These are phyloP conservation scores for Drosophila ananassae DNA, from an alignment of 1,140 invertebrate genomes.

Conservation along the genomic window DNA sequence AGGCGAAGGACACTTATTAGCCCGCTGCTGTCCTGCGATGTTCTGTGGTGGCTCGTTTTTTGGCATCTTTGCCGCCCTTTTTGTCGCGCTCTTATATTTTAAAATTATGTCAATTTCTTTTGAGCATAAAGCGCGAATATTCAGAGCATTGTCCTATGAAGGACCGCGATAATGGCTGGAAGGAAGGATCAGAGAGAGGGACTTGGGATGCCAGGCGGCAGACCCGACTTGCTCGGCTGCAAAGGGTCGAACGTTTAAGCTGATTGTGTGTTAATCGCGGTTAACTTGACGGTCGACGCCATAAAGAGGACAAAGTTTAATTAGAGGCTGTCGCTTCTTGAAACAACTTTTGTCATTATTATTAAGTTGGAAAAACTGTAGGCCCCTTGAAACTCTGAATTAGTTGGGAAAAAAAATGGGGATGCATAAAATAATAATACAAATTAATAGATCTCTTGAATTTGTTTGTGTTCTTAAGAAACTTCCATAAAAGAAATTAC, in stretches of 20 bases:
- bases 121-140: slow-evolving; percentile 38
- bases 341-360: slow-evolving; percentile 23
- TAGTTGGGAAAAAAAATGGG: not conserved
- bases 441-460: not conserved
- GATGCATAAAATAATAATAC: not conserved
- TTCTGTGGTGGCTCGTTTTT: slow-evolving; percentile 23
- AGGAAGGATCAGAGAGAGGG: not conserved
- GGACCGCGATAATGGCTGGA: slow-evolving; percentile 6
- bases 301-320: slow-evolving; percentile 50
- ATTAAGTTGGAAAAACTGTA: slow-evolving; percentile 17
- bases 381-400: not conserved
- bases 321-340: slow-evolving; percentile 29
- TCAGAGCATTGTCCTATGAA: slow-evolving; percentile 31
- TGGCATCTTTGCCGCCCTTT: slow-evolving; percentile 36
- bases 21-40: slow-evolving; percentile 29
- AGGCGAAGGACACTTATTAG: slow-evolving; percentile 65
- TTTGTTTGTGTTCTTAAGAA: no score
- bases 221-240: slow-evolving; percentile 2
- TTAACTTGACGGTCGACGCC: slow-evolving; percentile 38
- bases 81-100: slow-evolving; percentile 52
- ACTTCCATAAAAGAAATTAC: not conserved
- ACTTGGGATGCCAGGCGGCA: not conserved
- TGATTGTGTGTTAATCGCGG: slow-evolving; percentile 68
- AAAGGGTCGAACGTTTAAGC: slow-evolving; percentile 59
- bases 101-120: slow-evolving; percentile 74